phyloP scores from a whole-genome alignment of 2,888 invertebrate genomes.

The Tipula unca region DNA sequence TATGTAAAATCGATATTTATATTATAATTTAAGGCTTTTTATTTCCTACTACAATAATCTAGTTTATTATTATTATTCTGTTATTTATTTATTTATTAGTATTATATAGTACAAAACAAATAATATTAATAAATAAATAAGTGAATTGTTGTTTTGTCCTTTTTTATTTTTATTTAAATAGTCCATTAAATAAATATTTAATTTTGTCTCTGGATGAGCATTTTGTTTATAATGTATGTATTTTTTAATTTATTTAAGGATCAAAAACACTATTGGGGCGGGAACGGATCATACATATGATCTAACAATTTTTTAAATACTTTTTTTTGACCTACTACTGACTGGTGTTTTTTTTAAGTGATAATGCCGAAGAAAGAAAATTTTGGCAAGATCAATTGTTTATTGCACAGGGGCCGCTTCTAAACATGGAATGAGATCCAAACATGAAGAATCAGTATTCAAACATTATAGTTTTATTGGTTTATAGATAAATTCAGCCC shows the following conservation, averaged over 20 bases:
- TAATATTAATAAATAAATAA: background rate
- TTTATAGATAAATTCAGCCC: background rate
- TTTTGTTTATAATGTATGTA: background rate
- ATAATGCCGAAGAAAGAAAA: background rate
- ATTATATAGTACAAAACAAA: background rate
- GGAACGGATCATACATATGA: background rate
- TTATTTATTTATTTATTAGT: background rate
- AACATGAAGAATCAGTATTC: background rate
- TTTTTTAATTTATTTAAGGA: too few relatives aligned
- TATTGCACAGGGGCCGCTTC: background rate
- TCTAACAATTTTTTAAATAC: background rate
- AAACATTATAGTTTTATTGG: background rate
- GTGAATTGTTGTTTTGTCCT: background rate
- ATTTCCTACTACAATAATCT: background rate
- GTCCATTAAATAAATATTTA: background rate
- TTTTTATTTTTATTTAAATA: background rate
- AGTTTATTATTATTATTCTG: background rate
- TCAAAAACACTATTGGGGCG: background rate
- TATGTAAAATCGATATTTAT: slow-evolving; percentile 10
- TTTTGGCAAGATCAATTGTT: background rate
- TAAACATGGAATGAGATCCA: background rate
- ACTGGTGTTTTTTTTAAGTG: background rate
- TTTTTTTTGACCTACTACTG: background rate
- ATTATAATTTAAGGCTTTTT: slow-evolving; percentile 4
- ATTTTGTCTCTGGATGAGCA: background rate